Evolutionary conservation across 2,888 invertebrate genomes (phyloP).

Genomic region (Polydrusus cervinus): DNA sequence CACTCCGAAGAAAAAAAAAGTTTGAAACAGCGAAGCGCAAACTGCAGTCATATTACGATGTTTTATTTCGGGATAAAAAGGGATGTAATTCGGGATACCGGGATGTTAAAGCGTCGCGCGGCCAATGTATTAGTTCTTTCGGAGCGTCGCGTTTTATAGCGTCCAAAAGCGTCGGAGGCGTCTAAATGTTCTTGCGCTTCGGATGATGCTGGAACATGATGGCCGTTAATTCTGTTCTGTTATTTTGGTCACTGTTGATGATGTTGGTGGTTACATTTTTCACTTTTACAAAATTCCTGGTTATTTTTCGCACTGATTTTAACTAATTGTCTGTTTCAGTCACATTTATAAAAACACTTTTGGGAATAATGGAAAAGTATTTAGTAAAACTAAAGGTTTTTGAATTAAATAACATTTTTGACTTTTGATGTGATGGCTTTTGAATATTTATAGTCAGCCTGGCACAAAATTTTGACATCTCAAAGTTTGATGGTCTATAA

Average conservation of each 20-base stretch:
- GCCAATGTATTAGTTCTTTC: slow-evolving; percentile 50
- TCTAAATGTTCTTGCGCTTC: slow-evolving; percentile 52
- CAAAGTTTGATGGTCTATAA: too few species aligned
- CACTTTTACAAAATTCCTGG: background rate
- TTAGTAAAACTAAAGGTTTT: too few species aligned
- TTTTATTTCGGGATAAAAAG: slow-evolving; percentile 20
- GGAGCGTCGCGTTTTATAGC: slow-evolving; percentile 51
- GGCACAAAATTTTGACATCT: too few species aligned
- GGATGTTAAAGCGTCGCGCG: slow-evolving; percentile 46
- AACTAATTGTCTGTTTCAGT: background rate
- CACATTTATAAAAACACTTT: background rate
- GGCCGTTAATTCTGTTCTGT: slow-evolving; percentile 18
- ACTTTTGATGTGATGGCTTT: too few species aligned
- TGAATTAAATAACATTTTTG: too few species aligned
- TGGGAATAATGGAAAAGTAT: too few species aligned
- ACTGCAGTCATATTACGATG: slow-evolving; percentile 41
- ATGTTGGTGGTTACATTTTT: background rate
- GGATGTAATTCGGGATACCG: slow-evolving; percentile 29
- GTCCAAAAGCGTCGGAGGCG: slow-evolving; percentile 50
- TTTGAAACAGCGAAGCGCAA: slow-evolving; percentile 31
- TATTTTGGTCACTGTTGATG: slow-evolving; percentile 18
- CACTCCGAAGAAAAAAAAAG: slow-evolving; percentile 32
- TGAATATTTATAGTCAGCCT: too few species aligned
- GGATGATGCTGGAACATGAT: slow-evolving; percentile 28
- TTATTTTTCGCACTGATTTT: background rate